These are phyloP conservation scores for Saccostrea echinata DNA, from an alignment of 1,140 invertebrate species.

Conservation along the genomic window DNA sequence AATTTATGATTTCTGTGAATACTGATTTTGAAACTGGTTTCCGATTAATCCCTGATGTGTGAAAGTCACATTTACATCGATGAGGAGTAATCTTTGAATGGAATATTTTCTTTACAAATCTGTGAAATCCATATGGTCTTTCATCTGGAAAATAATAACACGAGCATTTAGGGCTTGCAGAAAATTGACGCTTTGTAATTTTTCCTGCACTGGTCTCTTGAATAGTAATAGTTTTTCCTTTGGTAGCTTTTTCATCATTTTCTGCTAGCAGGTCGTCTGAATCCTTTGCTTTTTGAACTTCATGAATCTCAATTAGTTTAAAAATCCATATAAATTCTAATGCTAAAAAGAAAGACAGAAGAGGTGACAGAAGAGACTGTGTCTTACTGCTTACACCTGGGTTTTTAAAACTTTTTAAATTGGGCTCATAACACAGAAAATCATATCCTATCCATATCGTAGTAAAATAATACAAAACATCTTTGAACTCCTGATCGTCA, in stretches of 20 bases:
- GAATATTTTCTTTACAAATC: not conserved
- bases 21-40: not conserved
- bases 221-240: not conserved
- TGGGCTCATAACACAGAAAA: not conserved
- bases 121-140: not conserved
- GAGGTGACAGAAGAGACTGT: not conserved
- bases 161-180: not conserved
- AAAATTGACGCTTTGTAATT: not conserved
- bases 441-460: not conserved
- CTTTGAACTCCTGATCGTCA: not conserved
- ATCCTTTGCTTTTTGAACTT: not conserved
- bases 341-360: not conserved
- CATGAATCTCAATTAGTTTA: conserved; percentile 9
- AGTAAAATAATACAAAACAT: not conserved
- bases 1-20: not conserved
- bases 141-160: not conserved
- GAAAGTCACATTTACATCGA: not conserved
- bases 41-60: not conserved
- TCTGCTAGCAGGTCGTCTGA: not conserved
- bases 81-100: not conserved
- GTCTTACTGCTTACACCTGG: not conserved
- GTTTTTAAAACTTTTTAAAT: not conserved
- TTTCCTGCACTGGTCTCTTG: not conserved
- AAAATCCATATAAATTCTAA: not conserved
- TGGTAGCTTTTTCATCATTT: not conserved